A percentile compares a stretch with the other conserved stretches of the same genome.
These are phyloP conservation scores for Diploscapter pachys DNA, from an alignment of 1,140 invertebrate genomes.

Conservation along the genomic window DNA sequence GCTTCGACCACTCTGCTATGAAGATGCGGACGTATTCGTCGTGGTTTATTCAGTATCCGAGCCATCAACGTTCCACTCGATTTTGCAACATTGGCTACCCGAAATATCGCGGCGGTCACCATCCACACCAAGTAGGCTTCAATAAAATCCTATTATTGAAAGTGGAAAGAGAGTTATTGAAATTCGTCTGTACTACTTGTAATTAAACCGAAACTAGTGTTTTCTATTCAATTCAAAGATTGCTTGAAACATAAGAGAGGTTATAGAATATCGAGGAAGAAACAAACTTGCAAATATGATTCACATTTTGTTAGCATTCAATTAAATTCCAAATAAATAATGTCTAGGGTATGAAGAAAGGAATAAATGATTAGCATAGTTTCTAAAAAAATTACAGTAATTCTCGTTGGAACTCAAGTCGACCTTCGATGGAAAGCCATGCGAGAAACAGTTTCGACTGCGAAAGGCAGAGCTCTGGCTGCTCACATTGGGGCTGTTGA, in stretches of 20 bases:
- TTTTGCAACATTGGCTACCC: constrained; percentile 53
- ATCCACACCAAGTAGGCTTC: background rate
- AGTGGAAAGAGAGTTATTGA: too few species aligned
- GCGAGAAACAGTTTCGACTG: constrained; percentile 74
- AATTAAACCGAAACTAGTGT: background rate
- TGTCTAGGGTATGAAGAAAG: background rate
- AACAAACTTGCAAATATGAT: too few species aligned
- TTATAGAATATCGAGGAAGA: too few species aligned
- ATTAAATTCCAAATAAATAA: constrained; percentile 3
- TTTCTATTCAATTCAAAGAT: background rate
- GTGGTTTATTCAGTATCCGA: constrained; percentile 56
- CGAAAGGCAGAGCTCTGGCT: constrained; percentile 72
- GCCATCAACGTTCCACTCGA: constrained; percentile 41
- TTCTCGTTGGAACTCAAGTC: constrained; percentile 77
- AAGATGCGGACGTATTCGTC: constrained; percentile 56
- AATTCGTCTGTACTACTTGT: background rate
- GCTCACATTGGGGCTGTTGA: constrained; percentile 73
- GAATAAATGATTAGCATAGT: background rate
- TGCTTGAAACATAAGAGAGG: too few species aligned
- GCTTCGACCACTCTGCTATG: constrained; percentile 52
- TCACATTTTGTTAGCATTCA: background rate
- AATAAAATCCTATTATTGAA: too few species aligned
- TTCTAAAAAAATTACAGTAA: constrained; percentile 65
- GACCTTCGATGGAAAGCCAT: constrained; percentile 84
- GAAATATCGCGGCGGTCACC: constrained; percentile 36